Conservation (phyloP, 2,113 vertebrate species). For the Meleagris gallopavo region DNA sequence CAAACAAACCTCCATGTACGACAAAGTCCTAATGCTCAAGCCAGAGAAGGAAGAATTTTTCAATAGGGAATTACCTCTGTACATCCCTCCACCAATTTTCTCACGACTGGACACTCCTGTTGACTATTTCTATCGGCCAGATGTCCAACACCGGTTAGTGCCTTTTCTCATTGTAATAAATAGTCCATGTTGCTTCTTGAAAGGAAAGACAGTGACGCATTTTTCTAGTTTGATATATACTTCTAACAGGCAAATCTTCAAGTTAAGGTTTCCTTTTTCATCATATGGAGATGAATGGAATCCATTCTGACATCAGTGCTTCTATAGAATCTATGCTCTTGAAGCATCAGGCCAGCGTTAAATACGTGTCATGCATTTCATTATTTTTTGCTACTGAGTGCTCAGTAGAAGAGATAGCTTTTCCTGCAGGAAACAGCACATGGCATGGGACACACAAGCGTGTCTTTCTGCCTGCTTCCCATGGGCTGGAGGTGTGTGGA, state of each 20-base stretch:
- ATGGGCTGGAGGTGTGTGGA: background rate
- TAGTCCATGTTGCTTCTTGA: background rate
- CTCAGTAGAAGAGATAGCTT: background rate
- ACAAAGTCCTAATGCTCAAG: slow-evolving; percentile 88
- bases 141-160: slow-evolving; percentile 83
- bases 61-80: slow-evolving; percentile 85
- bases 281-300: background rate
- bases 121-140: slow-evolving; percentile 93
- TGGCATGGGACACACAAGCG: background rate
- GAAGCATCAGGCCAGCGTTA: background rate
- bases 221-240: background rate
- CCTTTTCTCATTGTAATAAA: background rate
- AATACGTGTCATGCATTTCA: background rate
- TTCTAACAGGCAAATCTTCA: background rate
- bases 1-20: slow-evolving; percentile 85
- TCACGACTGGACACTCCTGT: slow-evolving; percentile 90
- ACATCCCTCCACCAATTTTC: slow-evolving; percentile 94
- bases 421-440: background rate
- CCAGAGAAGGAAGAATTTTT: slow-evolving; percentile 92
- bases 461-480: background rate
- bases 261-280: background rate
- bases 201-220: background rate
- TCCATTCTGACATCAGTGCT: background rate
- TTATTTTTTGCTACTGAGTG: background rate
- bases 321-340: background rate